Evolutionary conservation across 2,113 vertebrate species (phyloP), one percentile per base, ranked within the genome.

Genomic region (Nesogale talazaci): DNA sequence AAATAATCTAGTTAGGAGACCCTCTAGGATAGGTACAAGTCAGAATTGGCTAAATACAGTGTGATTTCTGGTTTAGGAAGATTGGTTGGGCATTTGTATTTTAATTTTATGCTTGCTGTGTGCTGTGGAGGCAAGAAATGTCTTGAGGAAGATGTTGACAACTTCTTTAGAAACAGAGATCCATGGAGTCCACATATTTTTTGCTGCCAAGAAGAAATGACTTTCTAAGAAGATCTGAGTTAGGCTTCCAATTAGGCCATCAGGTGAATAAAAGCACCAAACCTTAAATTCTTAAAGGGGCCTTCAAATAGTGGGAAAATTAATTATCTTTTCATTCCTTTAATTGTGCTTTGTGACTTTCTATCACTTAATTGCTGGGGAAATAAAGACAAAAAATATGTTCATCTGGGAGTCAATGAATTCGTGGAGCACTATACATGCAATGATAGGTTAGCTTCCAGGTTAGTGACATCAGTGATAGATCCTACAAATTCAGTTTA

Each of bases 401-500:
- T n/a, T 16, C 46, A 72, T 76, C 88, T 79, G 34, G 46, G 40
- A 9, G 16, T 56, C 88, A 42, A 17, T 88, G 57, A 88, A 93
- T 52, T 59, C 75, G 65, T 40, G 27, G 8, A 12, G 12, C 17
- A 67, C 14, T 4, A 0, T 10, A 76, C 82, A 25, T 17, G 10
- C 42, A 87, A 27, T 34, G 69, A 65, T 29, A 84, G 46, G 15
- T 40, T 84, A 52, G 59, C 89, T 84, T 84, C 56, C 57, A 31
- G 17, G 29, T 83, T 59, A 79, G 46, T 40, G 9, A 27, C 22
- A 36, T 89, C 42, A 70, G 9, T 56, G n/a, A 67, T 52, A 59
- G 10, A 56, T 17, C 72, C 38, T 84, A 83, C 79, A 91, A 91
- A 27, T 61, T 92, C 38, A 65, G 17, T 78, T 79, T 93, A 72